Percentiles rank a stretch among this genome's conserved stretches.
Conservation (phyloP, 2,888 invertebrate species). For the Anarsia innoxiella region DNA sequence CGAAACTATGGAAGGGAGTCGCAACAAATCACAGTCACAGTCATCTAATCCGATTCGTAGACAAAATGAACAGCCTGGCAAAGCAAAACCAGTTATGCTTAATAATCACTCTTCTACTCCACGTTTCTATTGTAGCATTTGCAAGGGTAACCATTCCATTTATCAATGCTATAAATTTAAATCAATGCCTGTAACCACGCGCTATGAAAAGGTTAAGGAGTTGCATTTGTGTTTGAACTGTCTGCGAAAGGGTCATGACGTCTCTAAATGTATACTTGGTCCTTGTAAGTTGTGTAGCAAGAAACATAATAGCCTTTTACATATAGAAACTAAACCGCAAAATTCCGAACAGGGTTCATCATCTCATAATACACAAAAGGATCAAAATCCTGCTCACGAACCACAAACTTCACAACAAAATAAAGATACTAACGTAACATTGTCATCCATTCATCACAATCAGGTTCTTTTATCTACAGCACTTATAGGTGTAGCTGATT, state of each 20-base stretch:
- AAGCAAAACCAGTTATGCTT: background rate
- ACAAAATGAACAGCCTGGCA: background rate
- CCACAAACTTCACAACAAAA: background rate
- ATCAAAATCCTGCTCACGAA: background rate
- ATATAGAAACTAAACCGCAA: background rate
- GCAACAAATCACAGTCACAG: background rate
- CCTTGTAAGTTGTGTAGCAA: background rate
- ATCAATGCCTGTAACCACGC: conserved; percentile 11
- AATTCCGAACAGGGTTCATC: no score
- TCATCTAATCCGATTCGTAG: no score
- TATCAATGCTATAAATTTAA: conserved; percentile 18
- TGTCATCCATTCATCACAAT: no score
- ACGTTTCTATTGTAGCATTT: background rate
- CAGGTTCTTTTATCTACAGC: no score
- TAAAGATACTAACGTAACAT: no score
- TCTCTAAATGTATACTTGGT: conserved; percentile 12
- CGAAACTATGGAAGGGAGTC: conserved; percentile 11
- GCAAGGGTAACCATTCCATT: conserved; percentile 9
- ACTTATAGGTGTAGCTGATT: no score
- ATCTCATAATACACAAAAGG: background rate
- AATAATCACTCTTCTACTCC: background rate
- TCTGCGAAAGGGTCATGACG: conserved; percentile 18
- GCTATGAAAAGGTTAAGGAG: conserved; percentile 14
- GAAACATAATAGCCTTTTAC: conserved; percentile 2
- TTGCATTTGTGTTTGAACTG: conserved; percentile 19